Evolutionary conservation across 2,888 invertebrate genomes (phyloP).

Genomic region (Lithosia quadra): DNA sequence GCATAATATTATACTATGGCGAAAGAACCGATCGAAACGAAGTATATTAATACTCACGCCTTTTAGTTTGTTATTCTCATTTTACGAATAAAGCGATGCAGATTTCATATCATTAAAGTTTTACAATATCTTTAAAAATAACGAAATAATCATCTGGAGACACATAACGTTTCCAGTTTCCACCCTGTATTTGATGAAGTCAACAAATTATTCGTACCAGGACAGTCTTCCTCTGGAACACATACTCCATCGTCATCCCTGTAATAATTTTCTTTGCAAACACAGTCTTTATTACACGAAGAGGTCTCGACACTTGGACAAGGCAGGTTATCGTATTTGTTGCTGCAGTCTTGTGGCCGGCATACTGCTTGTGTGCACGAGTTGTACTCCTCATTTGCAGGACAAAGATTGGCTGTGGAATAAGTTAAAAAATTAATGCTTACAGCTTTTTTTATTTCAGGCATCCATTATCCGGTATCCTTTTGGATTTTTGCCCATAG

Average conservation of each 20-base stretch:
- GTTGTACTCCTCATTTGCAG: constrained; percentile 35
- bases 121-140: no score
- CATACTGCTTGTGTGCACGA: constrained; percentile 33
- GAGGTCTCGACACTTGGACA: constrained; percentile 10
- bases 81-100: no score
- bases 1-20: no score
- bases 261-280: constrained; percentile 34
- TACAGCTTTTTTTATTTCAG: not conserved
- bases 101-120: no score
- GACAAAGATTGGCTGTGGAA: constrained; percentile 11
- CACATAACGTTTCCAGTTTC: no score
- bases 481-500: no score
- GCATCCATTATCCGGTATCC: no score
- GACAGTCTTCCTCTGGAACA: constrained; percentile 34
- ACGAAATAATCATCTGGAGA: no score
- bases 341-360: constrained; percentile 31
- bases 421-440: not conserved
- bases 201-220: constrained; percentile 20
- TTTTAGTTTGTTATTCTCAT: no score
- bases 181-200: not conserved
- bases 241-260: constrained; percentile 34
- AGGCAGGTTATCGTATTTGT: constrained; percentile 11
- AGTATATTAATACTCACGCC: no score
- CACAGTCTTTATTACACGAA: constrained; percentile 33
- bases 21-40: no score